Percentiles rank a stretch among this genome's conserved stretches.
phyloP scores from a whole-genome alignment of 2,888 invertebrate species.

The Steromphala cineraria region DNA sequence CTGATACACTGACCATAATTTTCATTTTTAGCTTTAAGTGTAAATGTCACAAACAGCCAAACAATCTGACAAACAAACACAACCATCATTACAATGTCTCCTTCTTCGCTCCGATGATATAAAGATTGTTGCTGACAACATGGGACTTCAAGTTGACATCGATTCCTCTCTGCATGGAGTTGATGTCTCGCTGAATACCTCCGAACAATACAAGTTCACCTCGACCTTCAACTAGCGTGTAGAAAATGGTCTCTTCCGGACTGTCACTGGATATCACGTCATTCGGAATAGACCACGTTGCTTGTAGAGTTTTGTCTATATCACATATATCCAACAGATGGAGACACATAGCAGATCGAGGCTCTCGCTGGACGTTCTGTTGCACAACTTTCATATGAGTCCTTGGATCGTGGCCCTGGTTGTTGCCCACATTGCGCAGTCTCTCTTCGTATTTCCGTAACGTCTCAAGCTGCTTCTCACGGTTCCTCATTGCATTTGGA shows the following conservation, averaged over 20 bases:
- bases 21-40: no score
- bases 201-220: conserved; percentile 96
- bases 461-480: conserved; percentile 81
- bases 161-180: conserved; percentile 64
- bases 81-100: background rate
- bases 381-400: background rate
- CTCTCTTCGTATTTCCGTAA: conserved; percentile 82
- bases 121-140: conserved; percentile 57
- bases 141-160: conserved; percentile 48
- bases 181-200: conserved; percentile 82
- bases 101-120: conserved; percentile 34
- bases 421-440: conserved; percentile 46
- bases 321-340: conserved; percentile 89
- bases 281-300: conserved; percentile 74
- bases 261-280: conserved; percentile 59
- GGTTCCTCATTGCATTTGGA: conserved; percentile 76
- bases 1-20: no score
- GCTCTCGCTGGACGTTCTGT: background rate
- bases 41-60: no score
- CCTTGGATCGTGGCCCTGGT: conserved; percentile 22
- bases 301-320: conserved; percentile 75
- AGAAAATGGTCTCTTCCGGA: conserved; percentile 92
- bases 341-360: conserved; percentile 83
- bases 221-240: conserved; percentile 90
- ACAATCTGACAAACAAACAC: background rate